Evolutionary conservation across 2,888 invertebrate genomes (phyloP), one percentile per base, ranked within the genome.

Genomic region (Euplagia quadripunctaria): DNA sequence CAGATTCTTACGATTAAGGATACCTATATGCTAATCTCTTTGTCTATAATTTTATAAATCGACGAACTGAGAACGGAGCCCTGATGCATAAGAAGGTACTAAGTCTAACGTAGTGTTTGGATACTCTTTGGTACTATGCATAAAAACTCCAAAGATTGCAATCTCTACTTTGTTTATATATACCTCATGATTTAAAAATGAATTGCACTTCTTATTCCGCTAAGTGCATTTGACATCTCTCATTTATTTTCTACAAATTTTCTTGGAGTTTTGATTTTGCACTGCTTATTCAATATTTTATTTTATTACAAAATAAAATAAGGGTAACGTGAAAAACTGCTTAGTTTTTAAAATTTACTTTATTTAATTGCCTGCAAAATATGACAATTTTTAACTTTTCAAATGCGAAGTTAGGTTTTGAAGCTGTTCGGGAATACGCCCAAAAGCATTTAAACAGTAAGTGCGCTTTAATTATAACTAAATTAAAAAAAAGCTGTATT

Each of bases 391-490:
- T 69, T 55, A 51, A 70, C n/a, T 64, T 63, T 51, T 14, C 70
- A 17, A 63, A 14, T 51, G 64, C 41, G 9, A 70, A 70, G 31
- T 20, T 70, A 41, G 42, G 42, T n/a, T 70, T 70, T n/a, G 43
- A 70, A 52, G 70, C 52, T 52, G 20, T 67, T 51, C 71, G 66
- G 14, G 41, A 67, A 31, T 64, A 42, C n/a, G 63, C 68, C 17
- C 67, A 72, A 11, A 42, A 43, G 41, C 64, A 64, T 64, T 43
- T 43, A 3, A 17, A 55, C 8, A 20, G 70, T 70, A 64, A 70
- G 70, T 64, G 20, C 43, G 31, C 4, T 5, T 7, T 16, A 17
- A 14, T 3, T 46, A 31, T n/a, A 14, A 20, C n/a, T 31, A 31
- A 31, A 31, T n/a, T 31, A 31, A 31, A 31, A 31, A 31, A 31